Evolutionary conservation across 1,140 invertebrate species (phyloP).

Genomic region (Oedothorax gibbosus): DNA sequence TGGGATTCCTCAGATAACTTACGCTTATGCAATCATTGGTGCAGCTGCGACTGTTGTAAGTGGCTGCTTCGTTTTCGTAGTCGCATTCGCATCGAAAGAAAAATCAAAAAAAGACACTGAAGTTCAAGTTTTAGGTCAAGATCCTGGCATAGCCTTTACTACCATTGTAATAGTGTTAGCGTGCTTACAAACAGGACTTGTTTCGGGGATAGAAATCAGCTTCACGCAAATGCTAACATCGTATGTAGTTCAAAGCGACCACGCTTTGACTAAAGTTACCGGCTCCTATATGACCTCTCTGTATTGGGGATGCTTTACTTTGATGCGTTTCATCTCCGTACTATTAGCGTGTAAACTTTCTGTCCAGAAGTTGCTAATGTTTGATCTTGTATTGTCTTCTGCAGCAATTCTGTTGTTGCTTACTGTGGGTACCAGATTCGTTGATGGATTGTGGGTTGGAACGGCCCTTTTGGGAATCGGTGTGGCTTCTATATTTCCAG

Average conservation of each 20-base stretch:
- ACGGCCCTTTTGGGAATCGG: conserved; percentile 70
- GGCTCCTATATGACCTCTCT: conserved; percentile 70
- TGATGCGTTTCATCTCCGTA: conserved; percentile 69
- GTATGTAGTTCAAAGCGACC: conserved; percentile 68
- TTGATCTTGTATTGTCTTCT: conserved; percentile 67
- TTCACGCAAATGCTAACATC: conserved; percentile 70
- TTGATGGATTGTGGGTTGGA: conserved; percentile 69
- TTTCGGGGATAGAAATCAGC: conserved; percentile 70
- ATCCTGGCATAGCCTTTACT: conserved; percentile 39
- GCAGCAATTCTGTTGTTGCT: conserved; percentile 61
- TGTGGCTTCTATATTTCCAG: conserved; percentile 71
- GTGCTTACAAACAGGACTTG: conserved; percentile 69
- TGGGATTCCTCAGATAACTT: conserved; percentile 11
- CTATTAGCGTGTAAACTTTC: conserved; percentile 68
- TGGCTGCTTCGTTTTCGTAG: conserved; percentile 17
- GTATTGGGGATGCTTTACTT: conserved; percentile 72
- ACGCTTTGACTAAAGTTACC: conserved; percentile 66
- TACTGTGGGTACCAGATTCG: conserved; percentile 46
- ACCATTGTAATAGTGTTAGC: conserved; percentile 28
- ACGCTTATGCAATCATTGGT: conserved; percentile 38
- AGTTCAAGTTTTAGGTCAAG: not conserved
- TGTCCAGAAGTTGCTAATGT: conserved; percentile 67
- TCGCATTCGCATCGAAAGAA: not conserved
- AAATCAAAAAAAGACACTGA: not conserved
- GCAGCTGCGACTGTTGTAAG: not conserved